Evolutionary conservation across 1,140 invertebrate genomes (phyloP).

Genomic region (Adelges cooleyi): DNA sequence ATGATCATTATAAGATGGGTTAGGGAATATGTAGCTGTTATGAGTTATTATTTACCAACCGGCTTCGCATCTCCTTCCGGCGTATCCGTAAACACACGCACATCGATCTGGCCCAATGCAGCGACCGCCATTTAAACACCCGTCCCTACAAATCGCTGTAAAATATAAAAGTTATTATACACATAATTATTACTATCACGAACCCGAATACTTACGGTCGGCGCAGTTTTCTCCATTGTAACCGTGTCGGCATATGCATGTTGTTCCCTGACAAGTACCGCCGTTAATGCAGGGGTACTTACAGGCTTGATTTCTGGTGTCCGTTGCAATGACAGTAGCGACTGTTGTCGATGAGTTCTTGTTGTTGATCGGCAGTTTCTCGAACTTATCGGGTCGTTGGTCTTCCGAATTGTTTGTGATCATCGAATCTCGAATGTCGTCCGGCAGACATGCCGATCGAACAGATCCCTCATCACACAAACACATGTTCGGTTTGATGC

Average conservation of each 20-base stretch:
- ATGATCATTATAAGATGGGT: no score
- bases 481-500: constrained; percentile 72
- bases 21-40: no score
- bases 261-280: constrained; percentile 56
- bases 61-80: constrained; percentile 68
- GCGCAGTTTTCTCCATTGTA: constrained; percentile 66
- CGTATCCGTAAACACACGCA: constrained; percentile 74
- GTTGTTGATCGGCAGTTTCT: not conserved
- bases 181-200: not conserved
- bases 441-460: constrained; percentile 19
- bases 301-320: not conserved
- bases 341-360: not conserved
- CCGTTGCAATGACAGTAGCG: no score
- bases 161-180: not conserved
- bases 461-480: constrained; percentile 52
- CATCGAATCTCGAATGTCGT: constrained; percentile 1
- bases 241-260: constrained; percentile 58
- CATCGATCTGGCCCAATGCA: constrained; percentile 76
- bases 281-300: constrained; percentile 59
- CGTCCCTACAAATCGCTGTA: constrained; percentile 64
- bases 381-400: not conserved
- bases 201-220: constrained; percentile 50
- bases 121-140: constrained; percentile 69
- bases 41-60: constrained; percentile 40
- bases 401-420: not conserved